phyloP scores from a whole-genome alignment of 2,888 invertebrate genomes.

The Drosophila tanythrix region DNA sequence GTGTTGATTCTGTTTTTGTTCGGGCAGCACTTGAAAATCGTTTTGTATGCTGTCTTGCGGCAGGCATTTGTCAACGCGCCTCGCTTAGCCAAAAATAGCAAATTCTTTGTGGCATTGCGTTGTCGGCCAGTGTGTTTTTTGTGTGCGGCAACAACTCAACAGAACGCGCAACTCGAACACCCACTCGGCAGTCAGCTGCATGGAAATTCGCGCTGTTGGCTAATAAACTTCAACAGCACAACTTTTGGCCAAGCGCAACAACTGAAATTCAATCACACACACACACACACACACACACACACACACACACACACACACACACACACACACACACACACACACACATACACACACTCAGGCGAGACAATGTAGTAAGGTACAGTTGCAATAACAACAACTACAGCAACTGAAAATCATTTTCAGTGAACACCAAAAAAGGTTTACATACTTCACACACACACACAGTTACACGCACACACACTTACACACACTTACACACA shows the following conservation, averaged over 20 bases:
- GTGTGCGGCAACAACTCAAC: slow-evolving; percentile 7
- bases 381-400: slow-evolving; percentile 17
- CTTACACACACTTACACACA: background rate
- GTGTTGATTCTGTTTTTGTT: background rate
- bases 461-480: background rate
- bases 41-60: slow-evolving; percentile 49
- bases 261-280: slow-evolving; percentile 20
- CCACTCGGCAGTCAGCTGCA: slow-evolving; percentile 40
- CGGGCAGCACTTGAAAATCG: slow-evolving; percentile 48
- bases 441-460: slow-evolving; percentile 42
- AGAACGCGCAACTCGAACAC: slow-evolving; percentile 52
- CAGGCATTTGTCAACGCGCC: slow-evolving; percentile 63
- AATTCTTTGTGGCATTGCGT: slow-evolving; percentile 22
- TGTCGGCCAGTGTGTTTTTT: slow-evolving; percentile 2
- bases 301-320: slow-evolving; percentile 6
- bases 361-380: slow-evolving; percentile 23
- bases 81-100: slow-evolving; percentile 20
- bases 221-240: slow-evolving; percentile 50
- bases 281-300: slow-evolving; percentile 12
- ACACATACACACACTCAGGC: background rate
- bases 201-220: slow-evolving; percentile 49
- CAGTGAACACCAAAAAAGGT: slow-evolving; percentile 45
- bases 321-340: slow-evolving; percentile 8
- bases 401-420: background rate
- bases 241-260: slow-evolving; percentile 24